phyloP scores from a whole-genome alignment of 2,797 vertebrate species.

The Jordanella pulchra region DNA sequence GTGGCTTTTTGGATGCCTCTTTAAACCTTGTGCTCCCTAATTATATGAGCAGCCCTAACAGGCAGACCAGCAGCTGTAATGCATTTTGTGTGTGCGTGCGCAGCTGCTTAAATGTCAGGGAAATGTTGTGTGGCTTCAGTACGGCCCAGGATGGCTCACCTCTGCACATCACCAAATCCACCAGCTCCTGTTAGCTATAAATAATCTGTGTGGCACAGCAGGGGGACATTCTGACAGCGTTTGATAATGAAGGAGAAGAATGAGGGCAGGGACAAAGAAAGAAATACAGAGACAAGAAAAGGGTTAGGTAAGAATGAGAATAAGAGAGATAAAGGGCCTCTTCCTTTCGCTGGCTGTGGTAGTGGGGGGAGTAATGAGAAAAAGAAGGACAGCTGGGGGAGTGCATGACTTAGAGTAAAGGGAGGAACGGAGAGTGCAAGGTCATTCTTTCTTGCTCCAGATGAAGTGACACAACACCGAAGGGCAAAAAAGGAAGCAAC shows the following conservation, averaged over 20 bases:
- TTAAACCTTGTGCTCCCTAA: background rate
- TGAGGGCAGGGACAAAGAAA: conserved; percentile 62
- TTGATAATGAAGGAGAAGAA: conserved; percentile 76
- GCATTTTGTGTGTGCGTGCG: conserved; percentile 1
- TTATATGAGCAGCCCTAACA: background rate
- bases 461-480: conserved; percentile 74
- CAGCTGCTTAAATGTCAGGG: conserved; percentile 40
- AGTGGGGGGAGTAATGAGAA: conserved; percentile 57
- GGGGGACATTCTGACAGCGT: conserved; percentile 65
- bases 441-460: conserved; percentile 74
- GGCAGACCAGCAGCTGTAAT: conserved; percentile 13
- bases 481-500: conserved; percentile 41
- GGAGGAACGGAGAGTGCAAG: conserved; percentile 67
- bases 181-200: conserved; percentile 68
- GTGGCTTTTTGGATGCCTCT: background rate
- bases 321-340: conserved; percentile 49
- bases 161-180: conserved; percentile 51
- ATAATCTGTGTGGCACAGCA: conserved; percentile 68
- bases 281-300: conserved; percentile 56
- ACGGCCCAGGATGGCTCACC: conserved; percentile 52
- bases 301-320: conserved; percentile 42
- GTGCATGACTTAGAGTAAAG: conserved; percentile 52
- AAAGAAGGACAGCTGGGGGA: conserved; percentile 56
- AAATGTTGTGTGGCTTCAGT: conserved; percentile 24
- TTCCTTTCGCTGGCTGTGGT: conserved; percentile 39